phyloP scores from a whole-genome alignment of 2,888 invertebrate genomes.

The Andrena fulva region DNA sequence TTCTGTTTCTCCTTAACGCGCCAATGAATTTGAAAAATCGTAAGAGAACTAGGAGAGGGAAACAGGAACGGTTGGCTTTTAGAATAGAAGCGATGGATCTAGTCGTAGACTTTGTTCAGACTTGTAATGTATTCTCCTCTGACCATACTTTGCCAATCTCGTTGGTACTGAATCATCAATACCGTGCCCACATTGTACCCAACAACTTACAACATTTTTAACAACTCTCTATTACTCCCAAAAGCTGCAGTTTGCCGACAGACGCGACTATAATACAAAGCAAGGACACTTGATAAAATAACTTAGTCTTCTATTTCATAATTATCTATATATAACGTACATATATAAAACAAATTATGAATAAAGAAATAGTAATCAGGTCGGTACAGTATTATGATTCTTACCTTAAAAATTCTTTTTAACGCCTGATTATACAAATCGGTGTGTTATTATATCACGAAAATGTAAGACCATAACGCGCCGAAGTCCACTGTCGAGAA shows the following conservation, averaged over 20 bases:
- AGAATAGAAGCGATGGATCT: constrained; percentile 78
- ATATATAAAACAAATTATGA: constrained; percentile 84
- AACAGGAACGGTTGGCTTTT: constrained; percentile 68
- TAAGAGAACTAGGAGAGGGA: constrained; percentile 65
- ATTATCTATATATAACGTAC: constrained; percentile 84
- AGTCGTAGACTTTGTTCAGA: constrained; percentile 83
- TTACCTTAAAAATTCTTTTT: constrained; percentile 72
- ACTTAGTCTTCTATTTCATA: constrained; percentile 86
- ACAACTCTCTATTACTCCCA: constrained; percentile 76
- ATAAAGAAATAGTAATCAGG: constrained; percentile 83
- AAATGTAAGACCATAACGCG: constrained; percentile 68
- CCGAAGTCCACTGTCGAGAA: constrained; percentile 71
- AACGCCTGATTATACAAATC: constrained; percentile 61
- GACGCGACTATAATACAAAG: constrained; percentile 87
- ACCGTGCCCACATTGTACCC: constrained; percentile 79
- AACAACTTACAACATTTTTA: constrained; percentile 81
- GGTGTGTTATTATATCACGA: constrained; percentile 67
- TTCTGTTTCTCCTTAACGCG: constrained; percentile 22
- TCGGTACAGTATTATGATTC: constrained; percentile 80
- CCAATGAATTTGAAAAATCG: constrained; percentile 41
- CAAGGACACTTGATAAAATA: constrained; percentile 88
- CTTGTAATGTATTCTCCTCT: constrained; percentile 84
- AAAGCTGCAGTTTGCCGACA: constrained; percentile 83
- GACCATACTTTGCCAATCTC: constrained; percentile 79
- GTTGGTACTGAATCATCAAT: constrained; percentile 76